Base-by-base conservation (phyloP, 2,888 invertebrate genomes). In the Lutraria lutraria region DNA sequence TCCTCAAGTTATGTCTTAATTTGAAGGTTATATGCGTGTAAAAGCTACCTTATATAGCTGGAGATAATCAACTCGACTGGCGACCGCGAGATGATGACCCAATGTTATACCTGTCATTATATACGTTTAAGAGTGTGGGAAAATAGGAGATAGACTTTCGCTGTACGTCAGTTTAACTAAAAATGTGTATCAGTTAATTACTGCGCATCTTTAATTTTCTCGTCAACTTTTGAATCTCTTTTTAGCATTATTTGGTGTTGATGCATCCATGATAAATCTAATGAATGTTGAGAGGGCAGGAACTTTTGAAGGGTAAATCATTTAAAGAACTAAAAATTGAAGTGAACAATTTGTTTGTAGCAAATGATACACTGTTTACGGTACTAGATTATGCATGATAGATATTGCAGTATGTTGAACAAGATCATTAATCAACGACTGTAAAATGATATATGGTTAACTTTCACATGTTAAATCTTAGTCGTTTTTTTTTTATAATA, bases 111-210 rank as follows among this genome's bases (percentile, higher is more conserved):
- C 87, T 90, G 89, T 90, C 89, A 90, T 79, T 85, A 72, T 88
- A 88, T 85, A 90, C 86, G 85, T 90, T 85, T 43, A 79, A 79
- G 85, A 90, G 89, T 90, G 89, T 90, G 89, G 89, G 89, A 90
- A 90, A 90, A 83, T 85, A 34, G 81, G 31, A 54, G 87, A 81
- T 87, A 87, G 56, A 82, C 76, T 85, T 85, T 85, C 85, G 43
- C 85, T 85, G 29, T 84, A 80, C 85, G 34, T 34, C 80, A 54
- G 81, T 81, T 54, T 53, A 25, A 81, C 81, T 31, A 29, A 80
- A 79, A 60, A 54, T 60, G 85, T 60, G 80, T 85, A 85, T 80
- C 79, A 19, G 60, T 85, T 80, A 79, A 85, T 80, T 79, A 80
- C 60, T n/a, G 43, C 54, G 34, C 25, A 13, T 52, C 13, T 3